Conservation (phyloP, 23 tunicate species). For the Halocynthia roretzi region DNA sequence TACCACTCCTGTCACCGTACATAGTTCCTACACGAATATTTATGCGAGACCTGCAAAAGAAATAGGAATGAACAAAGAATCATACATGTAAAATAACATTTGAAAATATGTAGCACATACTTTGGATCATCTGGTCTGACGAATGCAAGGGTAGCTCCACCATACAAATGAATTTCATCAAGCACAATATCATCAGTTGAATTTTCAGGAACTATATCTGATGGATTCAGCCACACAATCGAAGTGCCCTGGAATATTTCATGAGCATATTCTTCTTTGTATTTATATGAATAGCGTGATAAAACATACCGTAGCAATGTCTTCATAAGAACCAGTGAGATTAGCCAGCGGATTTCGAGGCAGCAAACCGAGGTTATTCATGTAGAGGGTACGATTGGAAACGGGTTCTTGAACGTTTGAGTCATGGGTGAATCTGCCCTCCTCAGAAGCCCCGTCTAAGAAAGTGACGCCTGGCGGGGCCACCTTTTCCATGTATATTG, state of each 20-base stretch:
- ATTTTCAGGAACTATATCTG: not conserved
- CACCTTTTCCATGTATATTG: constrained; percentile 20
- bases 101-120: not conserved
- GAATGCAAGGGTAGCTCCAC: constrained; percentile 21
- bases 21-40: constrained; percentile 17
- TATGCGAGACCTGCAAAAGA: not conserved
- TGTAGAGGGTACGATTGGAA: constrained; percentile 24
- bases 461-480: constrained; percentile 16
- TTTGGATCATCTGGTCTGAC: constrained; percentile 11
- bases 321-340: constrained; percentile 14
- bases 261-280: no score
- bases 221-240: constrained; percentile 16
- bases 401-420: constrained; percentile 18
- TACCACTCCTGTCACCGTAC: constrained; percentile 19
- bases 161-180: constrained; percentile 23
- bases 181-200: not conserved
- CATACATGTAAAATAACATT: not conserved
- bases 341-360: not conserved
- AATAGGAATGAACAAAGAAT: not conserved
- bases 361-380: constrained; percentile 17
- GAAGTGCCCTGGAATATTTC: constrained; percentile 4
- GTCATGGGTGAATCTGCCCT: constrained; percentile 12
- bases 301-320: constrained; percentile 8
- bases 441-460: constrained; percentile 17
- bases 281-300: no score